phyloP scores from a whole-genome alignment of 2,888 invertebrate species.

The Dryocosmus kuriphilus region DNA sequence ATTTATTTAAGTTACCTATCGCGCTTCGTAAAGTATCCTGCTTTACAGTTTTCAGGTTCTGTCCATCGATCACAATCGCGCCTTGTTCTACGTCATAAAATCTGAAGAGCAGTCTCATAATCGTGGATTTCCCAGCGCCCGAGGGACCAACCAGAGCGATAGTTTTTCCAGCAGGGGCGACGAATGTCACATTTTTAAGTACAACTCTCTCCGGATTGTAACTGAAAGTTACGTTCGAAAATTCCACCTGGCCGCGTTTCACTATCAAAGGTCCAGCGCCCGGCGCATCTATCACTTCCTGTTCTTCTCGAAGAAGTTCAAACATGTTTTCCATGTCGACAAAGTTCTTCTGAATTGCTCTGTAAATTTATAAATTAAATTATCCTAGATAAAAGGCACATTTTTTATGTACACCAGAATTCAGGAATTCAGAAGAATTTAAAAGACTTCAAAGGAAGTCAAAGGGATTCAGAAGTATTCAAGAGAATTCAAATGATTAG shows the following conservation, averaged over 20 bases:
- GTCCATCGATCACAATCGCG: slow-evolving; percentile 91
- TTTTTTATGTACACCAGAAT: too few species aligned
- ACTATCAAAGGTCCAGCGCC: slow-evolving; percentile 86
- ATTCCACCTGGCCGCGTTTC: slow-evolving; percentile 88
- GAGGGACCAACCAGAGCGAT: slow-evolving; percentile 93
- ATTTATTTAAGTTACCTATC: slow-evolving; percentile 80
- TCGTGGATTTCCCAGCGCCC: slow-evolving; percentile 97
- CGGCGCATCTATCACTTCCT: slow-evolving; percentile 91
- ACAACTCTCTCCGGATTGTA: slow-evolving; percentile 90
- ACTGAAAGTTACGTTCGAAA: slow-evolving; percentile 93
- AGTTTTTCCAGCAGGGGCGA: slow-evolving; percentile 90
- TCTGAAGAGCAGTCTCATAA: slow-evolving; percentile 95
- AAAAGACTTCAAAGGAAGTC: too few species aligned
- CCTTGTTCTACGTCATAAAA: slow-evolving; percentile 97
- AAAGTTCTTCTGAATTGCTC: slow-evolving; percentile 97
- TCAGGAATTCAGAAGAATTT: too few species aligned
- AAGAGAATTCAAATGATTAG: too few species aligned
- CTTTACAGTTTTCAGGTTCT: slow-evolving; percentile 91
- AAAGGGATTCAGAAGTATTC: too few species aligned
- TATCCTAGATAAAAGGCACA: not conserved
- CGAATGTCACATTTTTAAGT: slow-evolving; percentile 88
- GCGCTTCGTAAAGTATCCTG: slow-evolving; percentile 90
- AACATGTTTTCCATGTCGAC: slow-evolving; percentile 99
- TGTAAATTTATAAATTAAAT: slow-evolving; percentile 72
- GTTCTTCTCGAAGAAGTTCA: slow-evolving; percentile 91